Evolutionary conservation across 2,113 vertebrate genomes (phyloP).

Genomic region (Cisticola juncidis): DNA sequence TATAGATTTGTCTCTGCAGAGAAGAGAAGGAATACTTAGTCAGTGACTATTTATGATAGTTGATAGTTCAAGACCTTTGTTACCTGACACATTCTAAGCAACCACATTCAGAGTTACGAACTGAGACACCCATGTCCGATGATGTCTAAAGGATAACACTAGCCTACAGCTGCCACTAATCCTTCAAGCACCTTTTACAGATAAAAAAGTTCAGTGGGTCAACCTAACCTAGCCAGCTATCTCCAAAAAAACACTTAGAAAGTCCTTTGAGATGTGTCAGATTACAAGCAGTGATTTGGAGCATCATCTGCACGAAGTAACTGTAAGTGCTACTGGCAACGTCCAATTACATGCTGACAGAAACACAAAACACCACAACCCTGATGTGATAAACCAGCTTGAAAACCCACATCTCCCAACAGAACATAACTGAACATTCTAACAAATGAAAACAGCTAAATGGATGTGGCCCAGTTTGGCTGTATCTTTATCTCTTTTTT

Average conservation of each 20-base stretch:
- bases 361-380: not conserved
- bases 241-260: not conserved
- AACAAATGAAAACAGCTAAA: not conserved
- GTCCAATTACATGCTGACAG: not conserved
- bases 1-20: not conserved
- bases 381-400: not conserved
- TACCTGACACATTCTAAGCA: not conserved
- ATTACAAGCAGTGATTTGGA: conserved; percentile 16
- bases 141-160: not conserved
- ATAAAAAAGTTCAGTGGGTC: not conserved
- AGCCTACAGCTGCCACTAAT: not conserved
- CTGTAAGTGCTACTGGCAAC: not conserved
- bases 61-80: not conserved
- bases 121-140: not conserved
- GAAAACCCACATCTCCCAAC: not conserved
- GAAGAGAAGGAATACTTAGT: not conserved
- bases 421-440: not conserved
- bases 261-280: not conserved
- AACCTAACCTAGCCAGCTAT: not conserved
- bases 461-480: not conserved
- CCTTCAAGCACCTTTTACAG: not conserved
- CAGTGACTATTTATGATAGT: not conserved
- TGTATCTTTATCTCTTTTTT: not conserved
- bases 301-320: not conserved
- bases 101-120: not conserved